These are phyloP conservation scores for Ostrea denselamellosa DNA, from an alignment of 1,140 invertebrate species.

Conservation along the genomic window DNA sequence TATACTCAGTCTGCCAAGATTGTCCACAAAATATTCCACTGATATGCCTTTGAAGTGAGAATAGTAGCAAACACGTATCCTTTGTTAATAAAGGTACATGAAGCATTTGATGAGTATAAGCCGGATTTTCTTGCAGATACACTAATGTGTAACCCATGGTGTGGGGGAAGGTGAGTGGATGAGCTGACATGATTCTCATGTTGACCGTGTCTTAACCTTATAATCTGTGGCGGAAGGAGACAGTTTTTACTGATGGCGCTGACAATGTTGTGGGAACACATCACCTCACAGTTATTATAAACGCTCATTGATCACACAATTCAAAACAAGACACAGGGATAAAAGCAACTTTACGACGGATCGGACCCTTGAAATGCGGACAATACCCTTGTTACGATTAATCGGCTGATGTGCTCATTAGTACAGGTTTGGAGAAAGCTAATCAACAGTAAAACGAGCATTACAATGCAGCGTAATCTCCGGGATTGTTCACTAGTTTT, in stretches of 20 bases:
- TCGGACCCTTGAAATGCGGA: neutral
- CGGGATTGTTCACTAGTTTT: neutral
- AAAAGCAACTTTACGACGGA: neutral
- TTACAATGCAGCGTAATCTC: neutral
- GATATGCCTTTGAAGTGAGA: neutral
- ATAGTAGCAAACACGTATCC: neutral
- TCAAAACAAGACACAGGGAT: conserved; percentile 4
- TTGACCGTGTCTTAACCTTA: neutral
- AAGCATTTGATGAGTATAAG: neutral
- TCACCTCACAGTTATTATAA: neutral
- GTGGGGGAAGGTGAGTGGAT: neutral
- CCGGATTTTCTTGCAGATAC: neutral
- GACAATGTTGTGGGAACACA: neutral
- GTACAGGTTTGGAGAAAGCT: neutral
- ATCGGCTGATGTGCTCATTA: neutral
- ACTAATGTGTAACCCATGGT: neutral
- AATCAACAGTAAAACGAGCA: neutral
- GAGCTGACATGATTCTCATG: neutral
- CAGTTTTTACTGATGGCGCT: neutral
- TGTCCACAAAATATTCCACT: neutral
- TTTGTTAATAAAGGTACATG: neutral
- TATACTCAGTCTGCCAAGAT: neutral
- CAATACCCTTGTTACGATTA: neutral
- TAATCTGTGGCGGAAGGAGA: conserved; percentile 16
- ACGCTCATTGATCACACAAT: neutral